These are phyloP conservation scores for Diabrotica balteata DNA, from an alignment of 2,888 invertebrate genomes.

Conservation along the genomic window DNA sequence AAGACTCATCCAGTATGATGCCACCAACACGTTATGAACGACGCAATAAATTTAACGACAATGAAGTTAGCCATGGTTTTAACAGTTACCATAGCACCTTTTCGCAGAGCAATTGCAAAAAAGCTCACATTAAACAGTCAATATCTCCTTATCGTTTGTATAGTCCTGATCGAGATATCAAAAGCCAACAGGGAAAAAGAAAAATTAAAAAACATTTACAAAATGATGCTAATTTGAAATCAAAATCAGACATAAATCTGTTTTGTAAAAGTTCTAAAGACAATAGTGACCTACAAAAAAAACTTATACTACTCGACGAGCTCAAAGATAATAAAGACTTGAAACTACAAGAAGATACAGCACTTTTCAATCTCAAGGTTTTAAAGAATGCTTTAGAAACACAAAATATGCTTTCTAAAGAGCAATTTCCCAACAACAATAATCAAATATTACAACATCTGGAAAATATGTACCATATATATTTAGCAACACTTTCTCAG, in stretches of 20 bases:
- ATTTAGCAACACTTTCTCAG: background rate
- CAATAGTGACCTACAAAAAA: background rate
- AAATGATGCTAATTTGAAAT: background rate
- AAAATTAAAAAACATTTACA: background rate
- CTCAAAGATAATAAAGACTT: background rate
- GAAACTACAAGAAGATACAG: background rate
- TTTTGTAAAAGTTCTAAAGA: background rate
- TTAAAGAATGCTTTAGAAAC: background rate
- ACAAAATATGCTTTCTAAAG: background rate
- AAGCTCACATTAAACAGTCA: background rate
- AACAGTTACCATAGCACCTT: background rate
- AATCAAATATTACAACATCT: conserved; percentile 4
- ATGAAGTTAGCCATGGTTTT: background rate
- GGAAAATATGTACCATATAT: conserved; percentile 4
- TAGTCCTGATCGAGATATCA: background rate
- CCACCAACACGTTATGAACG: background rate
- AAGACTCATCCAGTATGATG: background rate
- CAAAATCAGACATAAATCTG: no score
- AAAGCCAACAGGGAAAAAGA: background rate
- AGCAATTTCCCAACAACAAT: background rate
- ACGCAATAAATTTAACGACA: background rate
- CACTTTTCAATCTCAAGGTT: conserved; percentile 1
- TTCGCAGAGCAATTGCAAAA: background rate
- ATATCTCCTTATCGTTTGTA: background rate
- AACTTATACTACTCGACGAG: no score